Base-by-base conservation (phyloP, 1,140 invertebrate genomes). In the Formica selysi region DNA sequence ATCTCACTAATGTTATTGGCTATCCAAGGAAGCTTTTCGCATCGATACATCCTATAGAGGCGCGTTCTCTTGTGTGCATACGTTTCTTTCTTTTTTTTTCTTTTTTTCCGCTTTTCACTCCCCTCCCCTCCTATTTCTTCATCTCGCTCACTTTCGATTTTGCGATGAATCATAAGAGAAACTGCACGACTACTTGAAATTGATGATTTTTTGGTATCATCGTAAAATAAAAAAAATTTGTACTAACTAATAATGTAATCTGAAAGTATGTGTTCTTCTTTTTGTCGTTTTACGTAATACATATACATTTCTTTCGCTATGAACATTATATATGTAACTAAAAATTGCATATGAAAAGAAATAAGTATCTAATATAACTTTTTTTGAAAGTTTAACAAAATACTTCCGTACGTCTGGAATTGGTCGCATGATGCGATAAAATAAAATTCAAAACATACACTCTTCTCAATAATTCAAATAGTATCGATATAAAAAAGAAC, bases 61-160 rank as follows among this genome's bases (percentile, higher is more conserved):
- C 36, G 59, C 79, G 74, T 57, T 19, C 22, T 48, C 48, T 54
- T 73, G 1, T n/a, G 41, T 61, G 54, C n/a, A 4, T 32, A 19
- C 22, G 61, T 88, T n/a, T 44, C 29, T 61, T 29, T 64, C 36
- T 62, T 22, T 70, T 51, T 78, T 79, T 22, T 62, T 54, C 41
- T 64, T 68, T 76, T 85, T 85, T 87, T 41, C 29, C 11, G 32
- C 62, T 79, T 87, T 65, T 79, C 22, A 38, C 26, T 51, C 48
- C 48, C 48, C 13, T 51, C 16, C 41, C 51, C 54, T 32, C 64
- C 29, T 38, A 26, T 57, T 67, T 65, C 41, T 36, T 67, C 13
- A 22, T 57, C 16, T 85, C 51, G 16, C 41, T 85, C 48, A 67
- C 57, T 44, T 76, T 64, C 32, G 36, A 59, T 81, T 16, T 36